These are phyloP conservation scores for Drosophila suboccidentalis DNA, from an alignment of 2,888 invertebrate genomes.

Conservation along the genomic window DNA sequence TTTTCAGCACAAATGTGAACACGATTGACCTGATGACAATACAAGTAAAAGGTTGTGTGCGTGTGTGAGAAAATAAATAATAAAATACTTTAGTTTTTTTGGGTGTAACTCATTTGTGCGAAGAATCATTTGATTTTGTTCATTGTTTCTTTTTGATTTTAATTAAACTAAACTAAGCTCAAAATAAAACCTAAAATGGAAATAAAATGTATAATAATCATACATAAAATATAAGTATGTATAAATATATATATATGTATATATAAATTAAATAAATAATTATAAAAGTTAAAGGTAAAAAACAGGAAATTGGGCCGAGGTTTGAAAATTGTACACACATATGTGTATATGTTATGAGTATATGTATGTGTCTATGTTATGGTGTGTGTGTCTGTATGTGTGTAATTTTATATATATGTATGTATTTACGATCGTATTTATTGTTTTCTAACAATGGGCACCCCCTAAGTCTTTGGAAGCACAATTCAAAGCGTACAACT, in stretches of 20 bases:
- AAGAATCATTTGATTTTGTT: constrained; percentile 37
- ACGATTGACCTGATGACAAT: constrained; percentile 49
- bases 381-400: constrained; percentile 44
- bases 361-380: constrained; percentile 34
- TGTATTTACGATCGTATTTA: constrained; percentile 24
- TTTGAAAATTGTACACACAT: constrained; percentile 75
- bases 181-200: constrained; percentile 36
- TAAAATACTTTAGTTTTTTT: constrained; percentile 53
- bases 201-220: constrained; percentile 27
- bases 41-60: constrained; percentile 35
- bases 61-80: constrained; percentile 24
- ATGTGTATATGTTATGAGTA: constrained; percentile 24
- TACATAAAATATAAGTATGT: constrained; percentile 34
- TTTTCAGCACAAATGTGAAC: constrained; percentile 43
- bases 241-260: constrained; percentile 38
- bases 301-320: constrained; percentile 85
- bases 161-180: constrained; percentile 32
- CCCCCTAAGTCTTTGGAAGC: constrained; percentile 83
- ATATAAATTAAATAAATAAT: constrained; percentile 38
- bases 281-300: constrained; percentile 58
- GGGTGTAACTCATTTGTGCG: constrained; percentile 83
- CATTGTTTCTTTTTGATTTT: background rate
- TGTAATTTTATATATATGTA: constrained; percentile 13
- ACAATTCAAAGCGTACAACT: constrained; percentile 80
- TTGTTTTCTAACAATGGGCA: constrained; percentile 57